A percentile compares a stretch with the other conserved stretches of the same genome.
Conservation (phyloP, 2,888 invertebrate species). For the Pristionchus exspectatus region DNA sequence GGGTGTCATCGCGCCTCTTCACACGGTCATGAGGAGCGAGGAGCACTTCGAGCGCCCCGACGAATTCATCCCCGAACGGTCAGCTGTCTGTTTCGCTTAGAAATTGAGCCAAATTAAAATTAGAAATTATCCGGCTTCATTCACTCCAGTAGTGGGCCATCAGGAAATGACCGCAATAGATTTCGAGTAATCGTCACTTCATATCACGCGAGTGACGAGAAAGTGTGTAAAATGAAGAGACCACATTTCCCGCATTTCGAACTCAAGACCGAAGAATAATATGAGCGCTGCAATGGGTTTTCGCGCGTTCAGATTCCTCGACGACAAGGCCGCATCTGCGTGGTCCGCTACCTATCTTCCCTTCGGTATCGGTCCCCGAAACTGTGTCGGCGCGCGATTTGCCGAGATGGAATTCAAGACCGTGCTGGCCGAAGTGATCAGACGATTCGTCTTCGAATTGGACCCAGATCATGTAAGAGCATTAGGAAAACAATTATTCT, state of each 20-base stretch:
- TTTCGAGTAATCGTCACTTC: too few relatives aligned
- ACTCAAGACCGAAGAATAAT: too few relatives aligned
- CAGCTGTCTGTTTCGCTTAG: not conserved
- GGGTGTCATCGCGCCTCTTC: not conserved
- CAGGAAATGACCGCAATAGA: too few relatives aligned
- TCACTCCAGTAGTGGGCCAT: not conserved
- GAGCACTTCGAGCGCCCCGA: not conserved
- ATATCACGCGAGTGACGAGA: too few relatives aligned
- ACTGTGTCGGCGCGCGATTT: conserved; percentile 50
- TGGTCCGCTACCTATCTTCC: conserved; percentile 21
- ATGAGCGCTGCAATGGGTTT: too few relatives aligned
- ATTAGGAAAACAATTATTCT: too few relatives aligned
- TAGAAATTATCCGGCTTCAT: not conserved
- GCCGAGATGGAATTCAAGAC: conserved; percentile 55
- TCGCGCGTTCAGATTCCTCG: conserved; percentile 45
- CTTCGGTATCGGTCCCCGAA: conserved; percentile 52
- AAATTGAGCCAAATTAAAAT: not conserved
- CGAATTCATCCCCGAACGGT: conserved; percentile 34
- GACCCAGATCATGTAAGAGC: conserved; percentile 34
- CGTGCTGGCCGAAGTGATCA: not conserved
- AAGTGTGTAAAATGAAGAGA: too few relatives aligned
- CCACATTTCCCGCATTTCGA: too few relatives aligned
- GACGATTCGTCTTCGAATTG: not conserved
- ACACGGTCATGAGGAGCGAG: conserved; percentile 31
- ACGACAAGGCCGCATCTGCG: not conserved